Evolutionary conservation across 2,797 vertebrate species (phyloP), one percentile per base, ranked within the genome.

Genomic region (Xerus rutilus): DNA sequence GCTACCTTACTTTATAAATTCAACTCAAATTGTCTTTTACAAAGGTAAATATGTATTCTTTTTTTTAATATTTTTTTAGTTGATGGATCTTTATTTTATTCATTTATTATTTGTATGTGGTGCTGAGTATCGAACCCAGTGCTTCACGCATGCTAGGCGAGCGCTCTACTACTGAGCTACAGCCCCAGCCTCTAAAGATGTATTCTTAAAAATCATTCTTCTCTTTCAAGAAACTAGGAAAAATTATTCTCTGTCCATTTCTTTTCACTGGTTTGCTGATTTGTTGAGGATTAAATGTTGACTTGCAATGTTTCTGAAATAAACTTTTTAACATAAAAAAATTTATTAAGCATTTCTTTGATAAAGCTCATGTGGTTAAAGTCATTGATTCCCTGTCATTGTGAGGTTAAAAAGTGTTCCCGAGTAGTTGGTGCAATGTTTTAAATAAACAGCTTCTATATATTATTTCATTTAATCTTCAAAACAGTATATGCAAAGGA

Each of bases 391-490:
- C 70, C 47, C 21, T 93, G 54, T 69, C 81, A 78, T 69, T 87
- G 25, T 74, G 23, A 86, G 21, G 1, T 65, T 67, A 74, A 20
- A 88, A 95, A 57, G 35, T 13, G 17, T 59, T 9, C 32, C 65
- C 9, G 74, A 25, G 52, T 65, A 72, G 32, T 76, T 86, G 84
- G 65, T 57, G 32, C 45, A 69, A 1, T 73, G 17, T 84, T 87
- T 90, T 64, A 94, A 96, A 90, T 88, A 86, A 91, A 76, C n/a
- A 81, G 13, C 28, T 79, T 94, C 25, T 28, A 39, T 59, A 20
- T 78, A 14, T 91, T 67, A 78, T 79, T 84, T 77, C 20, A 62
- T 39, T 87, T 70, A 25, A 65, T 69, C 43, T 89, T 83, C 15
- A 35, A 18, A 89, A 62, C 32, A 77, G 49, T 69, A 14, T 70